Evolutionary conservation across 2,797 vertebrate species (phyloP), one percentile per base, ranked within the genome.

Genomic region (Myiotriccus ornatus): DNA sequence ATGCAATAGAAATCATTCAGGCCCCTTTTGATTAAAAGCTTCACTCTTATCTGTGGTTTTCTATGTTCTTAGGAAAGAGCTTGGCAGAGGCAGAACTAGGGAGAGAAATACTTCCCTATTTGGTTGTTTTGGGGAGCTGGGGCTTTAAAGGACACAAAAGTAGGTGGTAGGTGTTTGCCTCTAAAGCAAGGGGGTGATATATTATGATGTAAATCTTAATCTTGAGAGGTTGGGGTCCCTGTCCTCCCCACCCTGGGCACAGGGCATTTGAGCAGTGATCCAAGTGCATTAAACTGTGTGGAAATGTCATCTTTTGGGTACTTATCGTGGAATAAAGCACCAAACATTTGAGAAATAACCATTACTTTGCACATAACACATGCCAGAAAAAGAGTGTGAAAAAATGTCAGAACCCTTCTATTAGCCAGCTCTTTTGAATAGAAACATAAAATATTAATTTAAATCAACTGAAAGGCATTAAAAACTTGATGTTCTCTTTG

Each of bases 361-460:
- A 56, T 77, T 90, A 43, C 44, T 76, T 91, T 82, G 70, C 75
- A 59, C 83, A 44, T 76, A 91, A 50, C 39, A 49, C 43, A n/a
- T 88, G 46, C 44, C 35, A 88, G 71, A 85, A 93, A 90, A 84
- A 75, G 85, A 74, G 23, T 49, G 20, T 80, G 82, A 65, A 89
- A 87, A 93, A 85, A 71, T 74, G 81, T 27, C 71, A 77, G 57
- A 16, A 24, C 59, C 71, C 81, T 94, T 87, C 73, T 91, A 47
- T 87, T 90, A 96, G 52, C 65, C 56, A 75, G 50, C 64, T 94
- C 52, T 89, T 92, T 85, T 88, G 81, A 88, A 93, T 74, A 84
- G 70, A 79, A 93, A 94, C 53, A 87, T 93, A 84, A 97, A 96
- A 78, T 94, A 92, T 91, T 94, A 84, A 84, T 95, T 94, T 94